Percentiles rank a stretch among this genome's conserved stretches.
These are phyloP conservation scores for Anastrepha obliqua DNA, from an alignment of 1,140 invertebrate species.

Conservation along the genomic window DNA sequence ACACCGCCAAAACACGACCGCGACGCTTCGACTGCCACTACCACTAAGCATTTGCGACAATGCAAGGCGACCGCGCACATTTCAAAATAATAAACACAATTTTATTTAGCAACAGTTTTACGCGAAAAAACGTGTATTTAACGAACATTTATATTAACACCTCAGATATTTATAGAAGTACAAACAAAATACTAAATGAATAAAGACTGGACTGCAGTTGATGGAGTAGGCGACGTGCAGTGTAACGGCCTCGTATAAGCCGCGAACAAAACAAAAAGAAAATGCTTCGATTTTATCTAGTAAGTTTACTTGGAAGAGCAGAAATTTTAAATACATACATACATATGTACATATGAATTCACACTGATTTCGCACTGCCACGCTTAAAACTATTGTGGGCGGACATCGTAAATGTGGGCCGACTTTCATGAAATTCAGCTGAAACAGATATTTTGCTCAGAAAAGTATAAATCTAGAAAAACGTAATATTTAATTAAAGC, in stretches of 20 bases:
- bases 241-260: neutral
- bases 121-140: constrained; percentile 19
- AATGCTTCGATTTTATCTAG: no score
- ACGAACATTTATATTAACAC: neutral
- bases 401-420: no score
- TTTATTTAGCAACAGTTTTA: neutral
- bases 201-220: neutral
- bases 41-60: neutral
- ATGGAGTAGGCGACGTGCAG: neutral
- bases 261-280: neutral
- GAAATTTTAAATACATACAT: no score
- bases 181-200: neutral
- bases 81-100: constrained; percentile 29
- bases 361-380: no score
- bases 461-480: no score
- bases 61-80: neutral
- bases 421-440: no score
- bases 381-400: no score
- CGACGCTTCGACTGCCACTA: neutral
- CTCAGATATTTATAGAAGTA: neutral
- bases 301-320: no score
- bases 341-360: no score
- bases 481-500: no score
- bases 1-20: neutral
- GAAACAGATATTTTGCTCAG: no score